Evolutionary conservation across 2,113 vertebrate genomes (phyloP).

Genomic region (Pteropus alecto): DNA sequence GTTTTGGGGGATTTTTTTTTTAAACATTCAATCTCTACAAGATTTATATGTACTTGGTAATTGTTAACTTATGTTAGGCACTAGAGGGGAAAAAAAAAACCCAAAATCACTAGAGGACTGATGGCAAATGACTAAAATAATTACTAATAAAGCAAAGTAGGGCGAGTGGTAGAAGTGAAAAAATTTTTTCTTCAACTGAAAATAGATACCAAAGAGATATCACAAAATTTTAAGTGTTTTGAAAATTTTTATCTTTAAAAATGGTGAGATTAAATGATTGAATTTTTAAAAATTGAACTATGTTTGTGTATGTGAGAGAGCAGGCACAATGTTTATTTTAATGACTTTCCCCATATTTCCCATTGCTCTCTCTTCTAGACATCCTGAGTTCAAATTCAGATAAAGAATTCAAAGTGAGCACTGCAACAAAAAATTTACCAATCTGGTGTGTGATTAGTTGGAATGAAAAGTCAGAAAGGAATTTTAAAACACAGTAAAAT

Average conservation of each 20-base stretch:
- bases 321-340: not conserved
- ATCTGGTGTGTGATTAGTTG: not conserved
- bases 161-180: not conserved
- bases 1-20: not conserved
- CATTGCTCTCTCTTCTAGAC: not conserved
- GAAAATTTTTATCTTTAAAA: conserved; percentile 18
- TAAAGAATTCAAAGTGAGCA: not conserved
- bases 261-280: not conserved
- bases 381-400: not conserved
- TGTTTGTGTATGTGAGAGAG: no score
- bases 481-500: not conserved
- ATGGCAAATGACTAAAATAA: not conserved
- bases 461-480: not conserved
- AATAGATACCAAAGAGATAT: not conserved
- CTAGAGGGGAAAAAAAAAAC: not conserved
- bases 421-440: not conserved
- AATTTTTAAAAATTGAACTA: not conserved
- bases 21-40: not conserved
- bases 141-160: not conserved
- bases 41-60: not conserved
- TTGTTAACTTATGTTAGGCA: not conserved
- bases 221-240: not conserved
- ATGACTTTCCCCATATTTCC: not conserved
- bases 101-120: not conserved
- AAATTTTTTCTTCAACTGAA: not conserved